Percentiles rank a stretch among this genome's conserved stretches.
These are phyloP conservation scores for Drosophila glabriapex DNA, from an alignment of 2,888 invertebrate genomes.

Conservation along the genomic window DNA sequence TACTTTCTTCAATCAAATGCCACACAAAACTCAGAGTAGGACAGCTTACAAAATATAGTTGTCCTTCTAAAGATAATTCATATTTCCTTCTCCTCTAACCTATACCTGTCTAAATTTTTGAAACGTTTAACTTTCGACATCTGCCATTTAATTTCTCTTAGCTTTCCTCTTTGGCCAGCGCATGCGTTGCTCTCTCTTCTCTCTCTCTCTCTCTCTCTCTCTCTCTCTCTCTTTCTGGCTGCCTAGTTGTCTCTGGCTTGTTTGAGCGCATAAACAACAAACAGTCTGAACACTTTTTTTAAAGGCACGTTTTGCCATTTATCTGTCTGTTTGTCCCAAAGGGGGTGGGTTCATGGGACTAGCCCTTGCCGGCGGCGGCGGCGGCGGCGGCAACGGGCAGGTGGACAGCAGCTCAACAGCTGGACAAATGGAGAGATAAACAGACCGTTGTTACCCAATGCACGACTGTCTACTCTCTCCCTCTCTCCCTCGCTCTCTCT, in stretches of 20 bases:
- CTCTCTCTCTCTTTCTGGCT: background rate
- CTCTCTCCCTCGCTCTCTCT: background rate
- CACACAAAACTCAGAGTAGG: fast-evolving
- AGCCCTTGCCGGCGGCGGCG: conserved; percentile 66
- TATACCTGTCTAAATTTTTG: background rate
- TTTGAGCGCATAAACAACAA: conserved; percentile 51
- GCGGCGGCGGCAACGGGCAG: conserved; percentile 15
- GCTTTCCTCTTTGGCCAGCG: background rate
- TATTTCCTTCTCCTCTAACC: background rate
- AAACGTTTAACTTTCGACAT: background rate
- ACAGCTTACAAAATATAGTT: background rate
- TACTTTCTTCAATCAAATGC: background rate
- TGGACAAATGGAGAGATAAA: conserved; percentile 52
- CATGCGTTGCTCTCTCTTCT: conserved; percentile 21
- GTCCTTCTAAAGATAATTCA: background rate
- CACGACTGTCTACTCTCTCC: background rate
- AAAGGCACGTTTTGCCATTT: conserved; percentile 55
- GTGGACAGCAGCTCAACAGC: conserved; percentile 52
- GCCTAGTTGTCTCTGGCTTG: conserved; percentile 8
- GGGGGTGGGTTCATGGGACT: conserved; percentile 47
- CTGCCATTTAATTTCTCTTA: conserved; percentile 26
- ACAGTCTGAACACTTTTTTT: conserved; percentile 16
- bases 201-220: background rate
- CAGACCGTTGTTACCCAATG: conserved; percentile 26
- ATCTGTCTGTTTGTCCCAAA: conserved; percentile 41